Conservation (phyloP, 2,113 vertebrate genomes). For the Centrocercus urophasianus region DNA sequence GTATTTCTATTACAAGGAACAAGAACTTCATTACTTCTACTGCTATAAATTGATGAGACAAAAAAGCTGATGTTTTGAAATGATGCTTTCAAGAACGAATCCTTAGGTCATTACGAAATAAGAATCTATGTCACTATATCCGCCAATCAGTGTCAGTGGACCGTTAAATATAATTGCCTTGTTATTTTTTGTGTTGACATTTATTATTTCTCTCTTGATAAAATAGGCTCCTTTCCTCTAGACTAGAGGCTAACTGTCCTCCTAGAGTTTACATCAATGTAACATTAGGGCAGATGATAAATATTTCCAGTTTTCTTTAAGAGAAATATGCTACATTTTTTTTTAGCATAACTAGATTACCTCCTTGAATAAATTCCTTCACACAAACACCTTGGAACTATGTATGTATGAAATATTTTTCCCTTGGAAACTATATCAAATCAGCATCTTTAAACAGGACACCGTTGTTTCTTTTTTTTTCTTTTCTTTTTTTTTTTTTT, state of each 20-base stretch:
- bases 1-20: constrained; percentile 32
- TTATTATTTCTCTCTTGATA: constrained; percentile 42
- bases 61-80: constrained; percentile 1
- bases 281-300: neutral
- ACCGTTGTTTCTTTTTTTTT: neutral
- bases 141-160: constrained; percentile 24
- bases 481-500: neutral
- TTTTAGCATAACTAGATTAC: neutral
- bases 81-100: neutral
- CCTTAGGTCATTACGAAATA: neutral
- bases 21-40: constrained; percentile 34
- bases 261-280: neutral
- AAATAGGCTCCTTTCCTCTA: neutral
- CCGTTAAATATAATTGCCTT: constrained; percentile 20
- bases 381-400: neutral
- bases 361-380: neutral
- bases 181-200: constrained; percentile 15
- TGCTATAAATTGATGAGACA: constrained; percentile 45
- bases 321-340: neutral
- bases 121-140: neutral
- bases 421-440: neutral
- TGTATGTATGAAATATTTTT: neutral
- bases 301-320: neutral
- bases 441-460: neutral
- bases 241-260: constrained; percentile 6